Evolutionary conservation across 2,888 invertebrate genomes (phyloP), one percentile per base, ranked within the genome.

Genomic region (Isotomurus palustris): DNA sequence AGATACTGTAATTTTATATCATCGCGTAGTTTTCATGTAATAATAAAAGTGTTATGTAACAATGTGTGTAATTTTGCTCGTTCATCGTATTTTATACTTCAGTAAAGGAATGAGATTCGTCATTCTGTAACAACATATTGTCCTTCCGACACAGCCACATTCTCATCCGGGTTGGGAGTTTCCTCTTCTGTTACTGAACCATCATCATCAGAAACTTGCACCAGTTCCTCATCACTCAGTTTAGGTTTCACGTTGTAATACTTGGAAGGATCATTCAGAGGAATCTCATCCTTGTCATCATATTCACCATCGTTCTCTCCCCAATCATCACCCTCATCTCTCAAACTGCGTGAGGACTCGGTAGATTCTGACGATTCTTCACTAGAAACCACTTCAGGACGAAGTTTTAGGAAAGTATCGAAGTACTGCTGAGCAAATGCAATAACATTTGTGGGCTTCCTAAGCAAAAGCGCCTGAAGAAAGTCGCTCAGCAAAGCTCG

Each of bases 401-500:
- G 48, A 10, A 47, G 32, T 8, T 36, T 43, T 17, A 57, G 25
- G 32, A 61, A 65, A 1, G 62, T 25, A n/a, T 62, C 60, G 45
- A 65, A 65, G 25, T 58, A 65, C 41, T 55, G 47, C 38, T 53
- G 35, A 19, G 62, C 54, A 52, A 68, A 66, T 6, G 63, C 61
- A 2, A 68, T 27, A 14, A 67, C 40, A 43, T 67, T 55, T 28
- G 53, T 19, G 3, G 70, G 70, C 44, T 68, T 70, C 19, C 58
- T 32, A 14, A 67, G 52, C 17, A 70, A 35, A 21, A 63, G 36
- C 2, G 62, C 49, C 44, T 68, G 68, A 8, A 70, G 43, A 50
- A 67, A 70, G 55, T 70, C 70, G 35, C 62, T 62, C 6, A 70
- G 29, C 14, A 70, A 12, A 0, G 67, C 64, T 43, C 54, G 56